Evolutionary conservation across 2,888 invertebrate species (phyloP).

Genomic region (Lasioglossum villosulum): DNA sequence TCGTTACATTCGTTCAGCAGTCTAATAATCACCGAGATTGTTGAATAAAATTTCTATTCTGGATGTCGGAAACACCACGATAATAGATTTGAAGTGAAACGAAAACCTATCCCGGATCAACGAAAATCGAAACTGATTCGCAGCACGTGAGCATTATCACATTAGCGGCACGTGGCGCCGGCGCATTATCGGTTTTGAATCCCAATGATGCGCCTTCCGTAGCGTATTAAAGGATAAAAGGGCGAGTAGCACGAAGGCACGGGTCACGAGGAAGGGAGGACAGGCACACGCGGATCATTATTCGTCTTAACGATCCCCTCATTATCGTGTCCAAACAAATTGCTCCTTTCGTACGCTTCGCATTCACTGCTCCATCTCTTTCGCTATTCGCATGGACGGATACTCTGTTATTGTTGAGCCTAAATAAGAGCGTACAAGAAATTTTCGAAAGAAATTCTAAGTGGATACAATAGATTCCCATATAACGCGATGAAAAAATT

Average conservation of each 20-base stretch:
- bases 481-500: too few species aligned
- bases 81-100: neutral
- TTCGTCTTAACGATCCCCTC: constrained; percentile 78
- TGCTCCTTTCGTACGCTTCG: constrained; percentile 69
- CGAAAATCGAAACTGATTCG: constrained; percentile 16
- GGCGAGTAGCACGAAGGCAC: constrained; percentile 33
- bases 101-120: neutral
- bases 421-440: too few species aligned
- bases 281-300: constrained; percentile 70
- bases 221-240: constrained; percentile 58
- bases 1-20: too few species aligned
- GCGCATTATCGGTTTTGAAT: constrained; percentile 58
- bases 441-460: neutral
- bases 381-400: neutral
- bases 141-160: constrained; percentile 55
- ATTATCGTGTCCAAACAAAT: constrained; percentile 82
- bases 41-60: neutral
- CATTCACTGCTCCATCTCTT: neutral
- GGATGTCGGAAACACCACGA: neutral
- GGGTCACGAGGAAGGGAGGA: constrained; percentile 61
- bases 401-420: neutral
- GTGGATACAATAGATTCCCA: neutral
- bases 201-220: constrained; percentile 43
- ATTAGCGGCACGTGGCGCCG: constrained; percentile 66
- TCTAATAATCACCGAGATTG: neutral